Base-by-base conservation (phyloP, 2,888 invertebrate genomes). In the Automeris io region DNA sequence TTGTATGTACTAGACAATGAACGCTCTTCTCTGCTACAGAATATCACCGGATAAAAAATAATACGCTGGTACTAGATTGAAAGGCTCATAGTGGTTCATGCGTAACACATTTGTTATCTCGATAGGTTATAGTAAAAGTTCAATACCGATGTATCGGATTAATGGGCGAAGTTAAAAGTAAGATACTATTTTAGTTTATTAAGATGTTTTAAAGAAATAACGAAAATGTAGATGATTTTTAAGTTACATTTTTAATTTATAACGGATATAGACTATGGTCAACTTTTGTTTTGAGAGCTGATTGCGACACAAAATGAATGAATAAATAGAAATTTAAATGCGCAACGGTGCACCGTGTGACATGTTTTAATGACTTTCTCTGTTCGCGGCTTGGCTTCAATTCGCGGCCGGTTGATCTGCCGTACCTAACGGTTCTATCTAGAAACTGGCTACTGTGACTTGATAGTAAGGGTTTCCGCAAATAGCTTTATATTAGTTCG, bases 291-390 rank as follows among this genome's bases (percentile, higher is more conserved):
- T 34, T 12, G 21, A 29, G 16, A 34, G 22, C 8, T 21, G 11
- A 22, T 18, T 18, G 18, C 11, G 26, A 33, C 33, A 26, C 35
- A 18, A 18, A 19, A 36, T 13, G 36, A 36, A 36, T 34, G 21
- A 16, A 34, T 34, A 39, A 63, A 56, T 57, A 49, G 51, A 52
- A 49, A 64, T 78, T 70, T 61, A 55, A 64, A 78, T 76, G 71
- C 76, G 48, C 49, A 51, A 9, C 57, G 61, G 70, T 61, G 37
- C 51, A 54, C 52, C 49, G 49, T 50, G 64, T 61, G 75, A 67
- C 76, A 72, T 76, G 74, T 70, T 70, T 33, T 79, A 80, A 80
- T 82, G 81, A 78, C 83, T 83, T 85, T 85, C 83, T 78, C 82
- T 72, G 69, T 51, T 55, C 65, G 51, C 52, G 54, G 51, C 52